Conservation (phyloP, 2,113 vertebrate genomes). For the Anolis sagrei region DNA sequence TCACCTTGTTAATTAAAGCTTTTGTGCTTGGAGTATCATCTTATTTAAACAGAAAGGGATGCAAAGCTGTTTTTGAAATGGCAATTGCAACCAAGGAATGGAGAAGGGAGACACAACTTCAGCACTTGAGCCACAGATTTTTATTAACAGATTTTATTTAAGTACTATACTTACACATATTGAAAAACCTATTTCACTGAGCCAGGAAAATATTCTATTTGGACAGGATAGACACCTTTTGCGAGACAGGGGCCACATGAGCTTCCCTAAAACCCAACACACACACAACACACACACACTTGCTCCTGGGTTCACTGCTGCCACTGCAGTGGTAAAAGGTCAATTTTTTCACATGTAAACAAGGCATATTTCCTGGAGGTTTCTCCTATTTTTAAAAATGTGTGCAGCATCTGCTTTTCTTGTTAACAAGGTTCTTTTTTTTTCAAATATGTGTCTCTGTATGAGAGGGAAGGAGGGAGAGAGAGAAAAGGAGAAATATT, state of each 20-base stretch:
- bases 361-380: not conserved
- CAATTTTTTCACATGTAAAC: too few relatives aligned
- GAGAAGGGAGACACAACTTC: not conserved
- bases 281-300: too few relatives aligned
- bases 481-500: not conserved
- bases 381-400: too few relatives aligned
- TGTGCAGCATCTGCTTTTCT: not conserved
- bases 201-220: not conserved
- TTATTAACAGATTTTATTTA: not conserved
- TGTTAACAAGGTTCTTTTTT: too few relatives aligned
- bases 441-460: not conserved
- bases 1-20: slow-evolving; percentile 7
- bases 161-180: not conserved
- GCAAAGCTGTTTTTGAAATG: slow-evolving; percentile 1
- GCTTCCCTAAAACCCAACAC: too few relatives aligned
- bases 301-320: too few relatives aligned
- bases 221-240: not conserved
- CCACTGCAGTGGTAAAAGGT: too few relatives aligned
- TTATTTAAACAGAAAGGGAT: slow-evolving; percentile 15
- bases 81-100: not conserved
- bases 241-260: not conserved
- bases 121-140: too few relatives aligned
- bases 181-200: not conserved
- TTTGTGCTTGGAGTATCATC: slow-evolving; percentile 14
- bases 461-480: too few relatives aligned